These are phyloP conservation scores for Spodoptera exigua DNA, from an alignment of 2,888 invertebrate species.

Conservation along the genomic window DNA sequence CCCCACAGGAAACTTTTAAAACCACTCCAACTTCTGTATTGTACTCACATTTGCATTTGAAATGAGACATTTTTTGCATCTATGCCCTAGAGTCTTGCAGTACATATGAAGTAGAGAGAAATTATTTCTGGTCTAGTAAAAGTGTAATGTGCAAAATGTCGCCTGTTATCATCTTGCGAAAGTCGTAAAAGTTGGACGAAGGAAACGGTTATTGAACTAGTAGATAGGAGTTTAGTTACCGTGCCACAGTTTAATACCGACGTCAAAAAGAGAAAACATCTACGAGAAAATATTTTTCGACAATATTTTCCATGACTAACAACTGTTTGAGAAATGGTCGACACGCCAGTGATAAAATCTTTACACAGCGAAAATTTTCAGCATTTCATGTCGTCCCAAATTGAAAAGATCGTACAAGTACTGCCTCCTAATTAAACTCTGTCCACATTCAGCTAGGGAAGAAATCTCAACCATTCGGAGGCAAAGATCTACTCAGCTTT, in stretches of 20 bases:
- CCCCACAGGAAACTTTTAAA: conserved; percentile 57
- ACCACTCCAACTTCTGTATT: conserved; percentile 47
- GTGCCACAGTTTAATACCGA: background rate
- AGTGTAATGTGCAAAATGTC: conserved; percentile 24
- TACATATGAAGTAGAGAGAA: conserved; percentile 9
- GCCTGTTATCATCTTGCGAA: conserved; percentile 31
- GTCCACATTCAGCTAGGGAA: conserved; percentile 20
- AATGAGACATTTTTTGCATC: conserved; percentile 42
- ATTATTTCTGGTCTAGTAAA: conserved; percentile 34
- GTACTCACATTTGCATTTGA: conserved; percentile 46
- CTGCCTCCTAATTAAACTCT: conserved; percentile 37
- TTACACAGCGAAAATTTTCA: conserved; percentile 25
- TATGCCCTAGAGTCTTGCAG: conserved; percentile 29
- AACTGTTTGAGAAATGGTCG: conserved; percentile 1
- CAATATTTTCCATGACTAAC: background rate
- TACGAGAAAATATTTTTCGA: background rate
- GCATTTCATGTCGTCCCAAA: conserved; percentile 29
- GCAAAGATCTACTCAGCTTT: conserved; percentile 40
- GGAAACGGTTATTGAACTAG: conserved; percentile 48
- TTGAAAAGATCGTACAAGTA: conserved; percentile 32
- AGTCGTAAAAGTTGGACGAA: conserved; percentile 41
- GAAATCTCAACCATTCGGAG: conserved; percentile 12
- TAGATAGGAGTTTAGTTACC: conserved; percentile 31
- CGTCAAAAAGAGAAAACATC: background rate
- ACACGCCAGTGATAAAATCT: conserved; percentile 11